These are phyloP conservation scores for Diabrotica balteata DNA, from an alignment of 2,888 invertebrate genomes.

Conservation along the genomic window DNA sequence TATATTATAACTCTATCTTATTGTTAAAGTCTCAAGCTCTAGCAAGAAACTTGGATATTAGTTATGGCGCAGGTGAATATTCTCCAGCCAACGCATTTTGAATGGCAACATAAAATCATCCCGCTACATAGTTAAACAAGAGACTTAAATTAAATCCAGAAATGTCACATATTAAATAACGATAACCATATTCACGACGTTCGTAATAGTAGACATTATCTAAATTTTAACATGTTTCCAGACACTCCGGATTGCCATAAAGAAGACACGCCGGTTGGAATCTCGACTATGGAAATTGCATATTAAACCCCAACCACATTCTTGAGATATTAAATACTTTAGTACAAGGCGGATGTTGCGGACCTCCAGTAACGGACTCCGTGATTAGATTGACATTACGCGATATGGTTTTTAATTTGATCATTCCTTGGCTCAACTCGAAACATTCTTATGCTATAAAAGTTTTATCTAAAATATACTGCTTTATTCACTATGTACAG, in stretches of 20 bases:
- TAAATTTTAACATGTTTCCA: slow-evolving; percentile 10
- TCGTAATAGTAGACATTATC: slow-evolving; percentile 8
- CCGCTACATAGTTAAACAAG: neutral
- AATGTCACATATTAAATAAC: slow-evolving; percentile 3
- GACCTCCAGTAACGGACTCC: slow-evolving; percentile 20
- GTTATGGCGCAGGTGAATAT: neutral
- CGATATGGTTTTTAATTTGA: no score
- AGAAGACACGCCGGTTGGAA: slow-evolving; percentile 35
- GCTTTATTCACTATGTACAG: no score
- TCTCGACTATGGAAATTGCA: slow-evolving; percentile 47
- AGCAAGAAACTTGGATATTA: neutral
- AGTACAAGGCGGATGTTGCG: slow-evolving; percentile 29
- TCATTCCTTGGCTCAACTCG: no score
- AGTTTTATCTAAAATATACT: no score
- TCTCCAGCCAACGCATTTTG: neutral
- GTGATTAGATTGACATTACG: neutral
- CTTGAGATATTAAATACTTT: slow-evolving; percentile 50
- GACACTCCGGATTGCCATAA: slow-evolving; percentile 20
- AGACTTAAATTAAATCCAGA: neutral
- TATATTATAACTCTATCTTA: no score
- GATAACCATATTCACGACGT: neutral
- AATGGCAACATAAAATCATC: neutral
- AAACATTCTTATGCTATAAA: no score
- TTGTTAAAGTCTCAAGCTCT: no score
- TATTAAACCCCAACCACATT: slow-evolving; percentile 50